Percentiles rank a stretch among this genome's conserved stretches.
Evolutionary conservation across 2,797 vertebrate species (phyloP).

Genomic region (Triplophysa yarkandensis): DNA sequence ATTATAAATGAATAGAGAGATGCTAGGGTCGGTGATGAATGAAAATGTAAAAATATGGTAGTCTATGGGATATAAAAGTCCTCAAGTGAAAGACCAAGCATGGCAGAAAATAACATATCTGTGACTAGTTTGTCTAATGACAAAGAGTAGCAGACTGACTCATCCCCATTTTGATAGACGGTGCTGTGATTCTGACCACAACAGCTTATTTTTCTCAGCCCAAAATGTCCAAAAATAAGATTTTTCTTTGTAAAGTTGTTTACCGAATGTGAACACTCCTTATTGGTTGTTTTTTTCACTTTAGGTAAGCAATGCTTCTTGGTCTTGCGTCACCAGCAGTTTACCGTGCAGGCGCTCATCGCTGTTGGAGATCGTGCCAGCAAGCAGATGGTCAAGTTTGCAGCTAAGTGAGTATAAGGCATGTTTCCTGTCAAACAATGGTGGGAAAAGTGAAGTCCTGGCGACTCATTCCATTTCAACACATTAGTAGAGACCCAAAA

Average conservation of each 20-base stretch:
- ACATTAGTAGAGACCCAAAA: slow-evolving; percentile 78
- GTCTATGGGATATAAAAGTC: not conserved
- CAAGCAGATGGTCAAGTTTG: slow-evolving; percentile 99
- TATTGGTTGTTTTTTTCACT: slow-evolving; percentile 53
- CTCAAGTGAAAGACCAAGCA: not conserved
- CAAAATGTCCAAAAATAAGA: not conserved
- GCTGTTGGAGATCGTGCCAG: slow-evolving; percentile 97
- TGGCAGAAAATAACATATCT: not conserved
- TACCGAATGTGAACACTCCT: not conserved
- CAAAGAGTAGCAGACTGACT: not conserved
- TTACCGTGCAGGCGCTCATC: slow-evolving; percentile 93
- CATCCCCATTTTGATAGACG: not conserved
- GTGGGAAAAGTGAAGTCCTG: slow-evolving; percentile 89
- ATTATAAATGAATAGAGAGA: not conserved
- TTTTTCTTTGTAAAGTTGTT: not conserved
- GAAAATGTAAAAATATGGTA: not conserved
- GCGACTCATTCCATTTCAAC: slow-evolving; percentile 84
- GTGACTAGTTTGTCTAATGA: not conserved
- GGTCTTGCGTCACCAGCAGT: slow-evolving; percentile 98
- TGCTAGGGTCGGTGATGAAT: not conserved
- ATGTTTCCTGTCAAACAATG: slow-evolving; percentile 96
- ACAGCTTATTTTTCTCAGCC: not conserved
- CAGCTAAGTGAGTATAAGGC: slow-evolving; percentile 96
- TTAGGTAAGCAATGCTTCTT: slow-evolving; percentile 98
- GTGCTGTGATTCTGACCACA: not conserved